Percentiles rank a stretch among this genome's conserved stretches.
Evolutionary conservation across 2,888 invertebrate species (phyloP).

Genomic region (Hypercompe scribonia): DNA sequence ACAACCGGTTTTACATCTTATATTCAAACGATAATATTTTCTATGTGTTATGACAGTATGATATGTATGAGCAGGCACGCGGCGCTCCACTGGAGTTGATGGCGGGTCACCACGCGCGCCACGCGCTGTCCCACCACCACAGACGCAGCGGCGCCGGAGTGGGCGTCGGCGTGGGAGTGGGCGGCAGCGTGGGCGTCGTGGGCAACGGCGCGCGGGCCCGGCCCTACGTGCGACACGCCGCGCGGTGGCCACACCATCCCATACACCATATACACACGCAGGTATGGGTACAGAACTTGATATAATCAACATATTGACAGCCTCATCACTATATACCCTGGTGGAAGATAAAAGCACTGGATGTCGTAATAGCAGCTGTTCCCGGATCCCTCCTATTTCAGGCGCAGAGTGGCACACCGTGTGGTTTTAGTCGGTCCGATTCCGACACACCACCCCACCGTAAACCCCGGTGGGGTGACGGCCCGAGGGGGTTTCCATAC

Average conservation of each 20-base stretch:
- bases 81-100: constrained; percentile 76
- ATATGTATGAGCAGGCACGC: constrained; percentile 62
- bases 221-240: constrained; percentile 88
- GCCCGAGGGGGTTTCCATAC: too few species aligned
- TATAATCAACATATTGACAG: too few species aligned
- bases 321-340: too few species aligned
- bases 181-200: constrained; percentile 62
- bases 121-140: constrained; percentile 69
- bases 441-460: too few species aligned
- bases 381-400: too few species aligned
- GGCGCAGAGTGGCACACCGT: too few species aligned
- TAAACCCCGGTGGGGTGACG: too few species aligned
- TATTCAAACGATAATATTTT: too few species aligned
- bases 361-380: too few species aligned
- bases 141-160: constrained; percentile 59
- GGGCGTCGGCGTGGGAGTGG: constrained; percentile 62
- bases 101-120: constrained; percentile 73
- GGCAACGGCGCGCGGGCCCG: constrained; percentile 61
- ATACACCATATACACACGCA: constrained; percentile 89
- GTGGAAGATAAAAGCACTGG: too few species aligned
- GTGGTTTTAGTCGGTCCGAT: too few species aligned
- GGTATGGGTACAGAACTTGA: neutral
- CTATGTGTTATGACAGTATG: neutral
- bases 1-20: too few species aligned
- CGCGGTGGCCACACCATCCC: constrained; percentile 88